Conservation (phyloP, 2,888 invertebrate genomes). For the Phasia obesa region DNA sequence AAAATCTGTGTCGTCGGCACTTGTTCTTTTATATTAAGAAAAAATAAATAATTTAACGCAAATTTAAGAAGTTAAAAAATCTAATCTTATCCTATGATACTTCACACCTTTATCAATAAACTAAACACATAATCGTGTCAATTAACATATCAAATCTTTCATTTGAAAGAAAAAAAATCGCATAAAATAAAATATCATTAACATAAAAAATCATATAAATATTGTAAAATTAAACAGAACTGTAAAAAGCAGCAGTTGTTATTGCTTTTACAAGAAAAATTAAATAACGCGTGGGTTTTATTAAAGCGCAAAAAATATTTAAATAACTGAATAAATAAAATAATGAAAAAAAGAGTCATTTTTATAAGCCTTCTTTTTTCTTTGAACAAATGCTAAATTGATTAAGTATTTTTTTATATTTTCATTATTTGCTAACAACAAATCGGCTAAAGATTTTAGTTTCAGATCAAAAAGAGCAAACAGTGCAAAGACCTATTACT, state of each 20-base stretch:
- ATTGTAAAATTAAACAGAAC: slow-evolving; percentile 54
- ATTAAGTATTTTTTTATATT: slow-evolving; percentile 20
- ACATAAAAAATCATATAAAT: slow-evolving; percentile 48
- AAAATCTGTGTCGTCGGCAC: too few species aligned
- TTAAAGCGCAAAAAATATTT: slow-evolving; percentile 33
- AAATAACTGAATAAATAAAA: slow-evolving; percentile 48
- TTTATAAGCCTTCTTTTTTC: slow-evolving; percentile 44
- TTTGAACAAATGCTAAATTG: slow-evolving; percentile 47
- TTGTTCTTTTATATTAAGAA: too few species aligned
- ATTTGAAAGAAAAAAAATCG: slow-evolving; percentile 26
- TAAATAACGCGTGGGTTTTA: slow-evolving; percentile 63
- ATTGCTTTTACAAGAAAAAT: slow-evolving; percentile 54
- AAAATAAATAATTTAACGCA: too few species aligned
- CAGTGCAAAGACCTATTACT: slow-evolving; percentile 52
- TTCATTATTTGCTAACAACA: slow-evolving; percentile 25
- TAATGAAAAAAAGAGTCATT: slow-evolving; percentile 46
- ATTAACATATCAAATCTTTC: slow-evolving; percentile 64
- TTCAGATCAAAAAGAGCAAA: slow-evolving; percentile 62
- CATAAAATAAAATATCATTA: slow-evolving; percentile 45
- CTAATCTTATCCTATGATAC: slow-evolving; percentile 20
- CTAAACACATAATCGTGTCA: slow-evolving; percentile 56
- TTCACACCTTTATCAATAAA: slow-evolving; percentile 57
- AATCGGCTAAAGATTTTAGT: slow-evolving; percentile 57
- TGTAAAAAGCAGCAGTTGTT: slow-evolving; percentile 53
- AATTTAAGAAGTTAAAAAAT: not conserved